Conservation (phyloP, 2,888 invertebrate species). For the Eupithecia insigniata region DNA sequence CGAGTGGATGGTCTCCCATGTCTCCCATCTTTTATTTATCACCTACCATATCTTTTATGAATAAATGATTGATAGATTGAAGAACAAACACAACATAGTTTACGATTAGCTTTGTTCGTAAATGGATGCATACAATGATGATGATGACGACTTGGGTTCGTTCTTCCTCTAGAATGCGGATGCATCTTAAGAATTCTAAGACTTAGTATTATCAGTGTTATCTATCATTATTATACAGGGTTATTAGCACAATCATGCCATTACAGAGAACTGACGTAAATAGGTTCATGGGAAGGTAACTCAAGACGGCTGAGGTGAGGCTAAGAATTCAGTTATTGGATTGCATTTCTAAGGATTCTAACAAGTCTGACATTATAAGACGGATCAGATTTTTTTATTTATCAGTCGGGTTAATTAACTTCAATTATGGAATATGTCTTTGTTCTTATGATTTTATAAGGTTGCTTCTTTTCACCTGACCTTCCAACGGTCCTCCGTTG, state of each 20-base stretch:
- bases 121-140: background rate
- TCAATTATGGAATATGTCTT: background rate
- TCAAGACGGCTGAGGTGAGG: conserved; percentile 23
- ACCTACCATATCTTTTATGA: too few species aligned
- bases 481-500: background rate
- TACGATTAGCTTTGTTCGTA: background rate
- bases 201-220: background rate
- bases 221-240: background rate
- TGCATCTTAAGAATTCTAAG: background rate
- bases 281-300: conserved; percentile 38
- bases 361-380: conserved; percentile 41
- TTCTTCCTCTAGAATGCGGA: background rate
- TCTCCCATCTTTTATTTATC: too few species aligned
- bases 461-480: background rate
- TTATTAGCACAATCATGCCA: background rate
- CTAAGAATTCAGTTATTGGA: conserved; percentile 58
- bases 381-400: conserved; percentile 38
- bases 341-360: conserved; percentile 62
- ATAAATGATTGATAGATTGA: too few species aligned
- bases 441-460: background rate
- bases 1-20: too few species aligned
- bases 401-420: background rate
- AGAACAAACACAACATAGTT: too few species aligned
- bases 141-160: background rate
- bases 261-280: conserved; percentile 20